Conservation (phyloP, 2,797 vertebrate genomes). For the Euphonia xanthogaster region DNA sequence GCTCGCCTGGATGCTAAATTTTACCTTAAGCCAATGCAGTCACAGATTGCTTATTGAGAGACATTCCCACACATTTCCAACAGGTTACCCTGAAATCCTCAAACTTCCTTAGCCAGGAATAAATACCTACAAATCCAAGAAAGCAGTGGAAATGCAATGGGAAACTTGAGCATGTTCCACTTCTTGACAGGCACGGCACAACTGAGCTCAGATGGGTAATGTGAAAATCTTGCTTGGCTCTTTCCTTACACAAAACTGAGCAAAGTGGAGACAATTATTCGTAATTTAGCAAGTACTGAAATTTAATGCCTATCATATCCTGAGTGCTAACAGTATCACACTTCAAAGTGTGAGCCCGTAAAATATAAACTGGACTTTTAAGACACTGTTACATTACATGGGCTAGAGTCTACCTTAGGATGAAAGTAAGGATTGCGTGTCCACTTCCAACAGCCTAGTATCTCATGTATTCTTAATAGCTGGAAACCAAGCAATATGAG, state of each 20-base stretch:
- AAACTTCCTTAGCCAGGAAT: conserved; percentile 10
- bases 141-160: conserved; percentile 2
- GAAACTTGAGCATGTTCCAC: background rate
- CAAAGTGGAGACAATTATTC: background rate
- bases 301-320: background rate
- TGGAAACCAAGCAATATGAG: background rate
- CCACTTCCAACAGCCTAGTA: background rate
- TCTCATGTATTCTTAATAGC: conserved; percentile 56
- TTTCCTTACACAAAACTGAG: conserved; percentile 24
- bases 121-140: conserved; percentile 8
- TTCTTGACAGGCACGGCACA: background rate
- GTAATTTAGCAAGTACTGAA: conserved; percentile 52
- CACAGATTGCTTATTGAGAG: conserved; percentile 74
- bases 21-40: conserved; percentile 69
- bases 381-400: background rate
- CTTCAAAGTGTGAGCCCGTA: background rate
- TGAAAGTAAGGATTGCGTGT: conserved; percentile 46
- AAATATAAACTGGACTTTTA: background rate
- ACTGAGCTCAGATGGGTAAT: background rate
- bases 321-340: background rate
- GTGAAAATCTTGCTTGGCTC: conserved; percentile 25
- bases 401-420: background rate
- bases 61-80: conserved; percentile 44
- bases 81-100: conserved; percentile 18
- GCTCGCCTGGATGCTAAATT: conserved; percentile 53